Base-by-base conservation (phyloP, 2,113 vertebrate genomes). In the Panthera tigris region DNA sequence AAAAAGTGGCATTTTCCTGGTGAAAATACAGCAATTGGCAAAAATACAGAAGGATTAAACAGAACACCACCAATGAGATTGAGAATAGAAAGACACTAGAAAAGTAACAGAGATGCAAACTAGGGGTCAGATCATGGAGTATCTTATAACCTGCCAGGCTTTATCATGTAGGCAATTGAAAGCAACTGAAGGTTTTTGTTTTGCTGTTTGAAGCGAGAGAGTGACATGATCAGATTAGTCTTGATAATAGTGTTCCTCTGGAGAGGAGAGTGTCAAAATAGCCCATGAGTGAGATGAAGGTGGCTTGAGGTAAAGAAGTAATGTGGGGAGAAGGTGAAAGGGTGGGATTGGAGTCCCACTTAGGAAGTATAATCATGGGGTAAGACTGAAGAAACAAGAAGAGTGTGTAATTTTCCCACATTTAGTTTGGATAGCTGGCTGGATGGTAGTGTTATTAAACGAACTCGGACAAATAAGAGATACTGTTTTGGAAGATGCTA, bases 131-230 rank as follows among this genome's bases (percentile, higher is more conserved):
- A 69, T 52, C 52, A 71, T n/a, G 16, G 31, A 55, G 19, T 39
- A 39, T 95, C 41, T 91, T 74, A 86, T 4, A 86, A 87, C 3
- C 19, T 48, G 16, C 48, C 7, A 68, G 2, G 6, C 55, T 87
- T 95, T n/a, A 93, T 69, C 25, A 78, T 2, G 19, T 7, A 87
- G 81, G 63, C 39, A 88, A 71, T n/a, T n/a, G 85, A 16, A 95
- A 88, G 52, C 31, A 74, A 71, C 55, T 57, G 84, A 81, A 84
- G 14, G 55, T 79, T 80, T 87, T 80, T 86, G 33, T 61, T 91
- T 83, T 45, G 29, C 84, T 48, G 19, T 61, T 93, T 91, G 68
- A 87, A 97, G 29, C 68, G 87, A 94, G 63, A 23, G 29, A 91
- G 15, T 88, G 73, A 76, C 61, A 48, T 33, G n/a, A 78, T 87